phyloP scores from a whole-genome alignment of 2,888 invertebrate species.

The Polyommatus iphigenia region DNA sequence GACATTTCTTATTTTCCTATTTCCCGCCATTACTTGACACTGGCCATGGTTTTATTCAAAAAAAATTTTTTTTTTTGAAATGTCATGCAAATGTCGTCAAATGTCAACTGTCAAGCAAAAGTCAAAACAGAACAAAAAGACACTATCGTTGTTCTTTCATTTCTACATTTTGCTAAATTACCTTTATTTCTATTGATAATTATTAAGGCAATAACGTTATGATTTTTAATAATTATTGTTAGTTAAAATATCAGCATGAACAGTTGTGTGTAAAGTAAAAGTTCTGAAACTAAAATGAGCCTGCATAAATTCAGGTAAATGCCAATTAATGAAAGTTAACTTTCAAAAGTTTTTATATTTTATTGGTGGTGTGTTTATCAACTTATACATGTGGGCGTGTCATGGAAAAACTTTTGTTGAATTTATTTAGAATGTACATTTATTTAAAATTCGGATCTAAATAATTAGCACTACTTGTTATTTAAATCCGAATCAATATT shows the following conservation, averaged over 20 bases:
- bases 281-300: conserved; percentile 52
- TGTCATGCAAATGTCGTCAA: too few species aligned
- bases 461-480: neutral
- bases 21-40: too few species aligned
- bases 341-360: neutral
- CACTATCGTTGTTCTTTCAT: neutral
- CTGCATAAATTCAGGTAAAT: conserved; percentile 66
- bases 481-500: neutral
- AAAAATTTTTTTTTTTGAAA: too few species aligned
- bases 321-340: neutral
- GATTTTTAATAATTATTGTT: neutral
- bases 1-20: too few species aligned
- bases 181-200: neutral
- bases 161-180: too few species aligned
- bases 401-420: neutral
- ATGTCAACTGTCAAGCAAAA: neutral
- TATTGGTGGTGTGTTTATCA: neutral
- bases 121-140: conserved; percentile 3
- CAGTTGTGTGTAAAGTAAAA: neutral
- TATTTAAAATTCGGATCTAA: too few species aligned
- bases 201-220: neutral
- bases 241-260: neutral
- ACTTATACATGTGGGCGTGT: neutral
- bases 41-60: too few species aligned
- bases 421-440: neutral